phyloP scores from a whole-genome alignment of 2,888 invertebrate species.

The Mythimna pallens region DNA sequence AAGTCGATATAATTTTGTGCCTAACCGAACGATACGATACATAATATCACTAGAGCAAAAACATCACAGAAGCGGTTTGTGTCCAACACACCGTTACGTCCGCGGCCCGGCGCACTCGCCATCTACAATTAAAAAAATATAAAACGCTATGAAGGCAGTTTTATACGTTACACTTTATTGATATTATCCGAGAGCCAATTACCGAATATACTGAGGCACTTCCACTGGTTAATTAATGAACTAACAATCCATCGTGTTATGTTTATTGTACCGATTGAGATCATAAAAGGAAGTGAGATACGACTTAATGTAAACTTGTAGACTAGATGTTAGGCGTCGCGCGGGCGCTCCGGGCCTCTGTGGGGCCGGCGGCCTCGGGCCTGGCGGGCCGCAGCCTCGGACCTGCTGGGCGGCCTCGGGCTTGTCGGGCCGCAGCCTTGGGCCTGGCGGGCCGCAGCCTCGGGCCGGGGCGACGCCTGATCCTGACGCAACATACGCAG shows the following conservation, averaged over 20 bases:
- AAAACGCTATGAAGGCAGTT: conserved; percentile 88
- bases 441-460: no score
- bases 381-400: no score
- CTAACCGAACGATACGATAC: conserved; percentile 70
- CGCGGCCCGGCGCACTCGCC: conserved; percentile 75
- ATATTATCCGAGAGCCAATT: conserved; percentile 80
- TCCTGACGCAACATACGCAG: conserved; percentile 63
- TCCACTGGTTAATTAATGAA: conserved; percentile 77
- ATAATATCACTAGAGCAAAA: conserved; percentile 81
- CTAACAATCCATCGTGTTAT: conserved; percentile 54
- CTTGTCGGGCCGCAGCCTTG: no score
- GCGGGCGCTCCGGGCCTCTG: conserved; percentile 31
- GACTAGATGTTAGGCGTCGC: conserved; percentile 70
- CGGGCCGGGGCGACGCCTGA: no score
- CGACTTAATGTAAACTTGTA: conserved; percentile 70
- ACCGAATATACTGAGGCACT: conserved; percentile 83
- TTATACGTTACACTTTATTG: conserved; percentile 79
- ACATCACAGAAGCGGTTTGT: conserved; percentile 88
- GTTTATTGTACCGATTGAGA: conserved; percentile 73
- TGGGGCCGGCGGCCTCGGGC: no score
- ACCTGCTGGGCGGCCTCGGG: no score
- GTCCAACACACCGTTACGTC: conserved; percentile 77
- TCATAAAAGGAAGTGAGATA: conserved; percentile 75
- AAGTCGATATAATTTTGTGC: conserved; percentile 64
- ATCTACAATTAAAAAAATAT: conserved; percentile 86